phyloP scores from a whole-genome alignment of 1,140 invertebrate species.

The Tribolium madens region DNA sequence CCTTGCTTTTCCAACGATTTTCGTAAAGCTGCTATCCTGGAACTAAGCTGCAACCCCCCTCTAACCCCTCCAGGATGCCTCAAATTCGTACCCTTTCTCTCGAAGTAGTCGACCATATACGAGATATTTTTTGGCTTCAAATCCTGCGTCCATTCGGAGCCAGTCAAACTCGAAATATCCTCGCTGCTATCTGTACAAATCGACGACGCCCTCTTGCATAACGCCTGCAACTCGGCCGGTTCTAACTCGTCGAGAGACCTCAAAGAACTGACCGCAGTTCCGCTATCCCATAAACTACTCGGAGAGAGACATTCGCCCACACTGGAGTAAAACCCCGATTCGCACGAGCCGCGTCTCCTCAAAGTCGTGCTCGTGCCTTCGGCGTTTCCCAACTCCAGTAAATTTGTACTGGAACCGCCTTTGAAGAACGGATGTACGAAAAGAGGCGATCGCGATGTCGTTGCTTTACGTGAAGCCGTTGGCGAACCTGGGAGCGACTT shows the following conservation, averaged over 20 bases:
- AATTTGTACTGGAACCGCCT: conserved; percentile 65
- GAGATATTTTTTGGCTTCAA: conserved; percentile 76
- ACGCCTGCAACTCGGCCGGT: conserved; percentile 66
- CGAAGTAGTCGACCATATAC: conserved; percentile 90
- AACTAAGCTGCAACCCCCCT: conserved; percentile 58
- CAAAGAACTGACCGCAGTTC: conserved; percentile 69
- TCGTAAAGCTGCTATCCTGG: conserved; percentile 59
- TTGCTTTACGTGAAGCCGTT: conserved; percentile 63
- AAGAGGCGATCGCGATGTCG: conserved; percentile 58
- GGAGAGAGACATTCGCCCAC: conserved; percentile 66
- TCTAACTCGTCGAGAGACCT: conserved; percentile 73
- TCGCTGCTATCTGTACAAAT: conserved; percentile 90
- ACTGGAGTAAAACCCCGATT: conserved; percentile 89
- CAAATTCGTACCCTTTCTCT: conserved; percentile 73
- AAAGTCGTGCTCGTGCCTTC: conserved; percentile 61
- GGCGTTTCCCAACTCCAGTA: conserved; percentile 59
- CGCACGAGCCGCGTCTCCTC: conserved; percentile 83
- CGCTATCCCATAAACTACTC: conserved; percentile 63
- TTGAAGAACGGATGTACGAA: conserved; percentile 70
- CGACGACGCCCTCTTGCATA: conserved; percentile 79
- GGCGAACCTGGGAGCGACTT: conserved; percentile 69
- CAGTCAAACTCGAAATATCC: conserved; percentile 83
- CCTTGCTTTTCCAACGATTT: conserved; percentile 60
- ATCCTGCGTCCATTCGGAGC: conserved; percentile 78
- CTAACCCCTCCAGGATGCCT: conserved; percentile 57